Evolutionary conservation across 2,113 vertebrate species (phyloP).

Genomic region (Bagarius yarrelli): DNA sequence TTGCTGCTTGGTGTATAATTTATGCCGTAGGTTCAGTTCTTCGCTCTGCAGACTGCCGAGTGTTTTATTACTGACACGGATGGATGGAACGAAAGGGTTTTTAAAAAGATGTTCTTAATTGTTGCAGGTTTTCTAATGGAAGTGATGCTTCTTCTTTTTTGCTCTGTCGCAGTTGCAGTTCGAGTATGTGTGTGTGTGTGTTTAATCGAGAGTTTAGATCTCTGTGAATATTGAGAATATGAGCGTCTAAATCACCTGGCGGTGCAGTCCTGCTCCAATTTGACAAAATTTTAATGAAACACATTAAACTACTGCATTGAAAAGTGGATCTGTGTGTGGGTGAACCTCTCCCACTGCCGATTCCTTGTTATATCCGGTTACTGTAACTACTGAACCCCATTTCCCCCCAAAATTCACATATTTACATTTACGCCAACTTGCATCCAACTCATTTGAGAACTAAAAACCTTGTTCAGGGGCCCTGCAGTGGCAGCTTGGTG

Average conservation of each 20-base stretch:
- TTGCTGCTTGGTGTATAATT: slow-evolving; percentile 4
- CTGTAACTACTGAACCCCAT: no score
- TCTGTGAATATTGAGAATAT: neutral
- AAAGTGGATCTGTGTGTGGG: neutral
- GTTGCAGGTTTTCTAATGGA: neutral
- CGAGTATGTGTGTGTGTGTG: neutral
- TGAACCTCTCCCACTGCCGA: neutral
- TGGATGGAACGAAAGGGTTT: neutral
- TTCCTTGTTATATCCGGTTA: neutral
- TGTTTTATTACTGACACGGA: slow-evolving; percentile 12
- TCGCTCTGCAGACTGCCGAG: neutral
- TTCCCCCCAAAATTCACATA: no score
- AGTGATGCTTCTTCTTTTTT: neutral
- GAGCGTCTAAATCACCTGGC: neutral
- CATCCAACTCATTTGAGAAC: no score
- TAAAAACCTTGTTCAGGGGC: no score
- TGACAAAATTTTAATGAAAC: neutral
- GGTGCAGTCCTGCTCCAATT: neutral
- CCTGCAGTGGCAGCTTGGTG: no score
- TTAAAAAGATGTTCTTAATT: slow-evolving; percentile 16
- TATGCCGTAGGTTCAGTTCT: neutral
- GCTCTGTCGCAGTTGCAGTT: neutral
- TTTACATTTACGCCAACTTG: no score
- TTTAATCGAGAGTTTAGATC: neutral
- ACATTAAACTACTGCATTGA: neutral